Percentiles rank a stretch among this genome's conserved stretches.
Evolutionary conservation across 2,888 invertebrate species (phyloP).

Genomic region (Caenorhabditis virilis): DNA sequence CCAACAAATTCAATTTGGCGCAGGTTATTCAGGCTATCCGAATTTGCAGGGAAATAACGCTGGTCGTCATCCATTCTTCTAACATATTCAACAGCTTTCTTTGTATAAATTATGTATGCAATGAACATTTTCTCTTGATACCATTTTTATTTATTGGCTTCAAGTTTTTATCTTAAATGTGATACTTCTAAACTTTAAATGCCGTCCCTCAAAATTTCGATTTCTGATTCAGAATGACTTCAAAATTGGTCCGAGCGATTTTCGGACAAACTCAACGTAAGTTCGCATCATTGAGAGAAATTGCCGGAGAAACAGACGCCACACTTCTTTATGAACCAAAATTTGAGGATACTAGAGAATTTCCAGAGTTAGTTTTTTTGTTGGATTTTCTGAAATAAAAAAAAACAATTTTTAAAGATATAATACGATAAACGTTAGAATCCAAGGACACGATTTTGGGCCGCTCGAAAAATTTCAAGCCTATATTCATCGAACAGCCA

Average conservation of each 20-base stretch:
- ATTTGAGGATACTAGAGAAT: constrained; percentile 52
- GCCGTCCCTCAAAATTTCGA: neutral
- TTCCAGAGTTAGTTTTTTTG: constrained; percentile 48
- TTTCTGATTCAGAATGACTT: neutral
- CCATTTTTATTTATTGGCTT: neutral
- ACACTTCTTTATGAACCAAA: constrained; percentile 54
- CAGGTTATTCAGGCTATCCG: constrained; percentile 29
- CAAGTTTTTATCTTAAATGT: neutral
- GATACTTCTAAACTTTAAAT: neutral
- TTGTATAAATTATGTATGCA: constrained; percentile 1
- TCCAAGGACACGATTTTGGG: constrained; percentile 61
- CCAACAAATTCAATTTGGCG: constrained; percentile 26
- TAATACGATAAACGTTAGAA: constrained; percentile 54
- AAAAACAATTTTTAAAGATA: constrained; percentile 39
- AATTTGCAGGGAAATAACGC: constrained; percentile 12
- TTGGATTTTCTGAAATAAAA: constrained; percentile 5
- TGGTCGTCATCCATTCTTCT: constrained; percentile 35
- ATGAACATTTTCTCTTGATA: neutral
- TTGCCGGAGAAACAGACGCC: constrained; percentile 39
- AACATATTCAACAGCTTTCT: neutral
- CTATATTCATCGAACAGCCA: constrained; percentile 58
- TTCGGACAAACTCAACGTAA: neutral
- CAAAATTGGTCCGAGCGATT: neutral
- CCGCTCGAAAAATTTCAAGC: constrained; percentile 63
- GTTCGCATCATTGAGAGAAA: constrained; percentile 50